Evolutionary conservation across 2,888 invertebrate genomes (phyloP).

Genomic region (Hypena proboscidalis): DNA sequence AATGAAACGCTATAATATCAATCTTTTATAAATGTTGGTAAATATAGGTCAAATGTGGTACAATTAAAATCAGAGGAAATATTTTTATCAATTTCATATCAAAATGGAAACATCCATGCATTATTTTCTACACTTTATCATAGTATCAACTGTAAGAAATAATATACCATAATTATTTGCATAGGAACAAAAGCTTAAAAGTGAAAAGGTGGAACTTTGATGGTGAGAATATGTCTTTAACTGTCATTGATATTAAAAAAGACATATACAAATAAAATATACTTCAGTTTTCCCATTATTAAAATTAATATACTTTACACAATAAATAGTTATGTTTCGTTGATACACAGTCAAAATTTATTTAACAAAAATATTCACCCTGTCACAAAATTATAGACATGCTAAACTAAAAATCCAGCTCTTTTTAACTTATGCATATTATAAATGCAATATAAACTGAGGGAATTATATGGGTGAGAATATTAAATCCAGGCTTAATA

Average conservation of each 20-base stretch:
- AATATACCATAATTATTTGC: slow-evolving; percentile 63
- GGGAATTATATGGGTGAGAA: slow-evolving; percentile 27
- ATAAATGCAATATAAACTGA: slow-evolving; percentile 56
- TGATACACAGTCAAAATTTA: too few relatives aligned
- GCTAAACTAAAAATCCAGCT: slow-evolving; percentile 44
- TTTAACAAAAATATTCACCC: slow-evolving; percentile 48
- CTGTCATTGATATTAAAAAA: too few relatives aligned
- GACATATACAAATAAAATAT: too few relatives aligned
- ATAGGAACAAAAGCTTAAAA: slow-evolving; percentile 75
- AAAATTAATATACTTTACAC: too few relatives aligned
- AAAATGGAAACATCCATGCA: slow-evolving; percentile 81
- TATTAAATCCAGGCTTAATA: slow-evolving; percentile 35
- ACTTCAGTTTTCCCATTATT: too few relatives aligned
- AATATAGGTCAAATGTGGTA: slow-evolving; percentile 84
- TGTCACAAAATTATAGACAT: slow-evolving; percentile 47
- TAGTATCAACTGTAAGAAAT: slow-evolving; percentile 64
- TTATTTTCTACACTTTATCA: slow-evolving; percentile 85
- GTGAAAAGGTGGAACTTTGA: slow-evolving; percentile 53
- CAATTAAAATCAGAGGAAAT: slow-evolving; percentile 84
- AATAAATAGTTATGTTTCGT: too few relatives aligned
- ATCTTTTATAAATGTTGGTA: slow-evolving; percentile 85
- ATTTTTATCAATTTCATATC: slow-evolving; percentile 82
- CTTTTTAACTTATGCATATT: slow-evolving; percentile 49
- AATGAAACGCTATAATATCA: slow-evolving; percentile 76
- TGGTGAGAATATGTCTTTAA: too few relatives aligned